Percentiles rank a stretch among this genome's conserved stretches.
Evolutionary conservation across 2,888 invertebrate genomes (phyloP).

Genomic region (Byasa hedistus): DNA sequence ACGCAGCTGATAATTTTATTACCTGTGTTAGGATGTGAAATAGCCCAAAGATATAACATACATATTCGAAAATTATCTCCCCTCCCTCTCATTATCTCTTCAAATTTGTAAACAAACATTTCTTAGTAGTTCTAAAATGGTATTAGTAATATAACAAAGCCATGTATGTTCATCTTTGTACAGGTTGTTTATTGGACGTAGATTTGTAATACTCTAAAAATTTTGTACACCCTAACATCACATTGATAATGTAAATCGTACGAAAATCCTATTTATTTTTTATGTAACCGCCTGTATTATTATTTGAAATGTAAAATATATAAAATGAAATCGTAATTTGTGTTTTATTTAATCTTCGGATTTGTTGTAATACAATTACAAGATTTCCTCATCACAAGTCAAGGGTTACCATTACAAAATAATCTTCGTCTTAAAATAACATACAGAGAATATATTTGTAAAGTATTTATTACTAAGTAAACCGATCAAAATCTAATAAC

Average conservation of each 20-base stretch:
- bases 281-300: constrained; percentile 78
- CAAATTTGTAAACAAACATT: constrained; percentile 3
- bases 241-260: constrained; percentile 52
- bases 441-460: too few species aligned
- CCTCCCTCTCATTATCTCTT: too few species aligned
- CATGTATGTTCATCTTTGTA: constrained; percentile 35
- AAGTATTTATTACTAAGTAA: too few species aligned
- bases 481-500: too few species aligned
- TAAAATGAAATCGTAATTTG: constrained; percentile 68
- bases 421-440: too few species aligned
- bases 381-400: too few species aligned
- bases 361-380: neutral
- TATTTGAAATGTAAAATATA: constrained; percentile 77
- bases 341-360: constrained; percentile 38
- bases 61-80: neutral
- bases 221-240: constrained; percentile 51
- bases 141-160: constrained; percentile 22
- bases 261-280: constrained; percentile 72
- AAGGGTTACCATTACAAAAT: too few species aligned
- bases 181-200: constrained; percentile 39
- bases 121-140: constrained; percentile 13
- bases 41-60: constrained; percentile 25
- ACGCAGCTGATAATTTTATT: constrained; percentile 32
- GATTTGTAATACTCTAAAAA: constrained; percentile 38
- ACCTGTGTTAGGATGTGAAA: constrained; percentile 19